phyloP scores from a whole-genome alignment of 2,113 vertebrate species.

The Aptenodytes forsteri region DNA sequence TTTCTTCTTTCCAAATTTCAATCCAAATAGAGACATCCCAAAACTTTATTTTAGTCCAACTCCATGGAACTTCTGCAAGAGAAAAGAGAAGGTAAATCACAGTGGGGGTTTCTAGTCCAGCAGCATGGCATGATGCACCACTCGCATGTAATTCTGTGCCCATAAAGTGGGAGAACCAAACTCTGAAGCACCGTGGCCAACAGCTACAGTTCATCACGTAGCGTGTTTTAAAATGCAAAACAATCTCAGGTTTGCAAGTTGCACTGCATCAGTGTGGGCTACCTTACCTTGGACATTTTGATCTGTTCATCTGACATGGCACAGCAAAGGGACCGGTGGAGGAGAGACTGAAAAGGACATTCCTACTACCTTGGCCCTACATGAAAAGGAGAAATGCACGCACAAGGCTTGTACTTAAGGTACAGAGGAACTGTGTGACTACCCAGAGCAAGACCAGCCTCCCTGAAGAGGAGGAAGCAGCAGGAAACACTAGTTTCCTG shows the following conservation, averaged over 20 bases:
- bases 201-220: background rate
- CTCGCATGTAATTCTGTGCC: background rate
- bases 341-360: background rate
- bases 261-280: too few relatives aligned
- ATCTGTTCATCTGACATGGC: background rate
- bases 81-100: constrained; percentile 1
- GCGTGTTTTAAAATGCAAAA: background rate
- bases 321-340: background rate
- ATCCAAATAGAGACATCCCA: constrained; percentile 70
- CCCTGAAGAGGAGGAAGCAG: background rate
- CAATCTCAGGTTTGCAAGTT: background rate
- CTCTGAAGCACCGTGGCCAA: background rate
- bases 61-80: constrained; percentile 76
- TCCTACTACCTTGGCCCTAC: background rate
- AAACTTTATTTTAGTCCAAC: constrained; percentile 72
- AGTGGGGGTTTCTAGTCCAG: background rate
- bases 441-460: background rate
- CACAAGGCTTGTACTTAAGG: background rate
- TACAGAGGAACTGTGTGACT: background rate
- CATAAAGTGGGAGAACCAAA: background rate
- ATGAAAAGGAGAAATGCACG: background rate
- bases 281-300: background rate
- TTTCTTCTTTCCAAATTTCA: constrained; percentile 67
- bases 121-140: background rate
- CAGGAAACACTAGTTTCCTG: constrained; percentile 5